Percentiles rank a stretch among this genome's conserved stretches.
Evolutionary conservation across 35 echinoderm and acorn worm genomes (phyloP).

Genomic region (Patiria miniata): DNA sequence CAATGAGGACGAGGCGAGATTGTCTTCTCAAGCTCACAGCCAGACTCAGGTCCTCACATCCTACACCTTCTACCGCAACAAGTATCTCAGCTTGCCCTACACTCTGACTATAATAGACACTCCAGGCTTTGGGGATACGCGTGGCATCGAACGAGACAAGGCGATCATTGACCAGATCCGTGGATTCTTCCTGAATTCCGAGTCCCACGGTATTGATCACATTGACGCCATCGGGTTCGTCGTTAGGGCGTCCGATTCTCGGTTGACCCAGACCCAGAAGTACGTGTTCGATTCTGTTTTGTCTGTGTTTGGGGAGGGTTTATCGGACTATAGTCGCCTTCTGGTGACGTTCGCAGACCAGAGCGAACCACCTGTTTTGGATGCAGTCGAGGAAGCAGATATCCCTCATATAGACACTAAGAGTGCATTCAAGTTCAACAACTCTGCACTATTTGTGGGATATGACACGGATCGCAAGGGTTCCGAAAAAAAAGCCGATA

Average conservation of each 20-base stretch:
- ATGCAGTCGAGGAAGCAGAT: constrained; percentile 8
- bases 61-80: constrained; percentile 12
- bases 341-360: constrained; percentile 30
- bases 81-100: background rate
- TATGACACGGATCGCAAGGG: background rate
- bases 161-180: constrained; percentile 38
- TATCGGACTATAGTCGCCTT: background rate
- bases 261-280: constrained; percentile 32
- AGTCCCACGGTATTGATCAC: constrained; percentile 30
- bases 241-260: background rate
- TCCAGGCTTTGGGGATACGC: constrained; percentile 46
- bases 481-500: background rate
- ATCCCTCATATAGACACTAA: constrained; percentile 12
- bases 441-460: constrained; percentile 39
- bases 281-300: constrained; percentile 51
- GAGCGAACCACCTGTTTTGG: constrained; percentile 10
- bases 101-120: constrained; percentile 45
- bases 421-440: constrained; percentile 40
- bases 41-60: constrained; percentile 45
- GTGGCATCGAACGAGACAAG: constrained; percentile 57
- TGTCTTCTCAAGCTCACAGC: constrained; percentile 15
- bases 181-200: constrained; percentile 18
- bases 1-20: background rate
- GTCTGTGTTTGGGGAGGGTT: constrained; percentile 36
- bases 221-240: constrained; percentile 67